Base-by-base conservation (phyloP, 2,888 invertebrate genomes). In the Mayetiola destructor region DNA sequence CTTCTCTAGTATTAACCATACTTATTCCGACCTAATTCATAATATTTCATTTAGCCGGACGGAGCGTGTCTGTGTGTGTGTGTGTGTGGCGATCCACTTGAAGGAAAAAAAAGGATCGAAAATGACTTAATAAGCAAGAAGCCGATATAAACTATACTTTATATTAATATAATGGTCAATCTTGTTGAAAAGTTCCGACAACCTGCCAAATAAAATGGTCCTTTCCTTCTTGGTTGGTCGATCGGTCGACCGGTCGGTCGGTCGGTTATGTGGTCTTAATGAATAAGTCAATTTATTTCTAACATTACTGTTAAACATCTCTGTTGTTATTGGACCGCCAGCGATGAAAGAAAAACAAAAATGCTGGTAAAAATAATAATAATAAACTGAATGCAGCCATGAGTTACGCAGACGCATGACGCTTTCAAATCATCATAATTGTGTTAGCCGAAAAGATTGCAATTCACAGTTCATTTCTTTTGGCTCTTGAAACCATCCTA, bases 91-190 rank as follows among this genome's bases (percentile, higher is more conserved):
- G 23, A n/a, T 27, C n/a, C 6, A 4, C 18, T 18, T n/a, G n/a
- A n/a, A n/a, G n/a, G n/a, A n/a, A n/a, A n/a, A n/a, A n/a, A n/a
- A n/a, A n/a, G n/a, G n/a, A n/a, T n/a, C 8, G 27, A 27, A 48
- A 48, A 48, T 48, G 27, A 48, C 48, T 48, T 48, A 48, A 48
- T 48, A 48, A 48, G 27, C 48, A 48, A 27, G 27, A 27, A 27
- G 27, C 48, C 48, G 48, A 48, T 48, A n/a, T n/a, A n/a, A n/a
- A n/a, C n/a, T n/a, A n/a, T n/a, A n/a, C n/a, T n/a, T n/a, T n/a
- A n/a, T n/a, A n/a, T 27, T 48, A 27, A 8, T 48, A 27, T 48
- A 48, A 48, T 48, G 48, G 16, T 48, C 16, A 10, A 48, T 27
- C 48, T 48, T 48, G 48, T 48, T 27, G 48, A 48, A 48, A 48